A percentile compares a stretch with the other conserved stretches of the same genome.
phyloP scores from a whole-genome alignment of 1,140 invertebrate species.

The Chionoecetes opilio region DNA sequence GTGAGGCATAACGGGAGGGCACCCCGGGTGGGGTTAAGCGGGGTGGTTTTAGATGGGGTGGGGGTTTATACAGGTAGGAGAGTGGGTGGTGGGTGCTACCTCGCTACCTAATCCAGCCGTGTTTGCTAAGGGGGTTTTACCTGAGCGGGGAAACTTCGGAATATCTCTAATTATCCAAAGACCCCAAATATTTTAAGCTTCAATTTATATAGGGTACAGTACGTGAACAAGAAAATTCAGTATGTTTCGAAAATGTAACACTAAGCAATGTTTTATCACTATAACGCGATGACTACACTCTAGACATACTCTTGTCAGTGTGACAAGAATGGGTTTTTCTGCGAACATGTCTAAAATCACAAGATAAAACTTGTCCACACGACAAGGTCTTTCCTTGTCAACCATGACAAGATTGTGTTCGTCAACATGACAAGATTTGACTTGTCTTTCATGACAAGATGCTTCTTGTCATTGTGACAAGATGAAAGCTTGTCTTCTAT shows the following conservation, averaged over 20 bases:
- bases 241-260: neutral
- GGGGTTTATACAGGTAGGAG: neutral
- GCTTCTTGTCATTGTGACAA: no score
- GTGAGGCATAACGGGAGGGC: neutral
- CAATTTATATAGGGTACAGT: neutral
- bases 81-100: neutral
- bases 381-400: no score
- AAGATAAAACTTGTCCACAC: no score
- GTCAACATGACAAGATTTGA: no score
- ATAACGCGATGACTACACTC: no score
- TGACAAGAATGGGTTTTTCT: no score
- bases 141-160: neutral
- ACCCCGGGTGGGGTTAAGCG: neutral
- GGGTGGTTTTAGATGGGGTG: neutral
- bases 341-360: no score
- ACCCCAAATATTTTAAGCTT: neutral
- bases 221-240: neutral
- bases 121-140: neutral
- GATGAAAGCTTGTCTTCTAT: no score
- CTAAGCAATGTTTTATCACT: no score
- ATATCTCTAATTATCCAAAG: conserved; percentile 10
- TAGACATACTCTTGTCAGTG: no score
- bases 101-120: neutral
- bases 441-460: no score
- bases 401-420: no score